Conservation (phyloP, 1,140 invertebrate genomes). For the Drosophila ficusphila region DNA sequence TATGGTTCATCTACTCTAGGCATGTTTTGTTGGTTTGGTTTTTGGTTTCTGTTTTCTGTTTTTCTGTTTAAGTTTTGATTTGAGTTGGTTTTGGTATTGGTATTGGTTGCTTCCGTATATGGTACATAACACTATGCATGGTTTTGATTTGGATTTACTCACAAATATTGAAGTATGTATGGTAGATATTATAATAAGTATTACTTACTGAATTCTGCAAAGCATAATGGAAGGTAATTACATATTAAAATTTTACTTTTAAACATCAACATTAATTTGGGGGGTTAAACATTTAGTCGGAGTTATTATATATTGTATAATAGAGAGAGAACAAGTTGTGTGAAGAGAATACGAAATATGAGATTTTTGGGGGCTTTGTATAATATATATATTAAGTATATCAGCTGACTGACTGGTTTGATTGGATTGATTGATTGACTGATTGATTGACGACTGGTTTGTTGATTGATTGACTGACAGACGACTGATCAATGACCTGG, state of each 20-base stretch:
- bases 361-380: conserved; percentile 27
- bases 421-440: conserved; percentile 33
- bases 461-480: conserved; percentile 38
- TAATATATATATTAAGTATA: conserved; percentile 23
- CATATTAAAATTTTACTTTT: conserved; percentile 80
- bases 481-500: conserved; percentile 44
- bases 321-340: conserved; percentile 53
- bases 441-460: conserved; percentile 33
- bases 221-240: conserved; percentile 84
- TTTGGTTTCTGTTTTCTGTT: conserved; percentile 26
- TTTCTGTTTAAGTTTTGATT: conserved; percentile 40
- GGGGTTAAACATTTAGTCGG: conserved; percentile 69
- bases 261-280: conserved; percentile 69
- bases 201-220: conserved; percentile 84
- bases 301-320: conserved; percentile 50
- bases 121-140: conserved; percentile 78
- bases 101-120: conserved; percentile 69
- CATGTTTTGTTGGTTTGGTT: conserved; percentile 40
- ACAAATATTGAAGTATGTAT: conserved; percentile 78
- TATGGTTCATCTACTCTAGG: conserved; percentile 45
- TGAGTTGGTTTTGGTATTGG: conserved; percentile 38
- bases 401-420: conserved; percentile 41
- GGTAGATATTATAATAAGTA: conserved; percentile 76
- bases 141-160: conserved; percentile 65
- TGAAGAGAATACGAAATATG: conserved; percentile 71